A percentile compares a stretch with the other conserved stretches of the same genome.
Conservation (phyloP, 2,797 vertebrate genomes). For the Echiichthys vipera region DNA sequence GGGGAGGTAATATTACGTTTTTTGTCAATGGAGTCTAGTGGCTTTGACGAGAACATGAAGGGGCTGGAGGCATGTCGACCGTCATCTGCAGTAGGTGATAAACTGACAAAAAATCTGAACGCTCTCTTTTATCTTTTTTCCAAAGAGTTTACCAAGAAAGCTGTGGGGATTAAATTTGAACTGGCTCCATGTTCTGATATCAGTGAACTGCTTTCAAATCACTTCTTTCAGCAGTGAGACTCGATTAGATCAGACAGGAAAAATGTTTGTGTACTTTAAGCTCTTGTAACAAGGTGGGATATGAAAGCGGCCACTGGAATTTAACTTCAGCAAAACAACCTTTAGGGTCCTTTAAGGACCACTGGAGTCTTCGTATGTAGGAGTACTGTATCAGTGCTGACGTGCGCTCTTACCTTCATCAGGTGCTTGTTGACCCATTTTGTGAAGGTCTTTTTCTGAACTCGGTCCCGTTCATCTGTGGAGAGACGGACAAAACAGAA, state of each 20-base stretch:
- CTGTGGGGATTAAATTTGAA: neutral
- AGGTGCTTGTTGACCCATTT: slow-evolving; percentile 99
- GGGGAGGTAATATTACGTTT: too few species aligned
- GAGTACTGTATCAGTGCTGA: accelerated
- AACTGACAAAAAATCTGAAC: too few species aligned
- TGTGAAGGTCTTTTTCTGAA: slow-evolving; percentile 99
- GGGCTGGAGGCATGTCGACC: too few species aligned
- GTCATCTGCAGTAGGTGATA: too few species aligned
- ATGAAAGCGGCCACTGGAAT: neutral
- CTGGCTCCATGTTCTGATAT: neutral
- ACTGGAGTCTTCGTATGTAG: too few species aligned
- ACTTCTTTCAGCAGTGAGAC: slow-evolving; percentile 4
- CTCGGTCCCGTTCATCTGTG: slow-evolving; percentile 94
- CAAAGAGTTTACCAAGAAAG: too few species aligned
- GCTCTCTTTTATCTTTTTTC: too few species aligned
- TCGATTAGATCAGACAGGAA: neutral
- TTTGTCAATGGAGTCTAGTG: too few species aligned
- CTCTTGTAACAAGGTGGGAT: slow-evolving; percentile 7
- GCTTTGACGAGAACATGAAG: too few species aligned
- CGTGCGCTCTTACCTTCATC: slow-evolving; percentile 87
- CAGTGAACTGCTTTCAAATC: slow-evolving; percentile 1
- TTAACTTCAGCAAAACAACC: neutral
- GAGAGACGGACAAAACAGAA: slow-evolving; percentile 44
- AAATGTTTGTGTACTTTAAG: neutral
- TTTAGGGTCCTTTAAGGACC: slow-evolving; percentile 14